Base-by-base conservation (phyloP, 2,888 invertebrate genomes). In the Synanthedon myopaeformis region DNA sequence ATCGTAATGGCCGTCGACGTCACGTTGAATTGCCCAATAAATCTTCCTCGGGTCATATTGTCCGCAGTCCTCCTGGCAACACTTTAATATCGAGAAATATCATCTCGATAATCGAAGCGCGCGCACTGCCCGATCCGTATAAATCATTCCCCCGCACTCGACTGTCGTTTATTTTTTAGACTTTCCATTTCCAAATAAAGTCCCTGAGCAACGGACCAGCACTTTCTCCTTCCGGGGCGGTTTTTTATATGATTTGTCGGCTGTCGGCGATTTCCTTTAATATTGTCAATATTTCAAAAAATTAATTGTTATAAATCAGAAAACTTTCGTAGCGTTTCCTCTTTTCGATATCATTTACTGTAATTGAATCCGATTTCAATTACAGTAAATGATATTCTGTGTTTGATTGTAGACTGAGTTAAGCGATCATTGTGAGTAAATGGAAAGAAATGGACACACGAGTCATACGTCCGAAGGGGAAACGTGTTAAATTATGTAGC, bases 21-120 rank as follows among this genome's bases (percentile, higher is more conserved):
- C 82, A 85, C 75, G 69, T 76, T 74, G 83, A 83, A 88, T 86
- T 74, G 82, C 77, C 72, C 73, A 66, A 88, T 88, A 88, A 87
- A 88, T 88, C 85, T 82, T 83, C 83, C 77, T 69, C 76, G 83
- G 83, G 82, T 88, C 87, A 88, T 87, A 87, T 87, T 87, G 87
- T 87, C 86, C 85, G 74, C 79, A 76, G 81, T 84, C 69, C 82
- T 80, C 77, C 80, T 75, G 77, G 82, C 82, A 83, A 88, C 87
- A 87, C 88, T 88, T 88, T 85, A 85, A 87, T 88, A 87, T 86
- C 83, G 80, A 83, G 82, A 85, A 87, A 84, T 86, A 86, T 85
- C 85, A 86, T 86, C 79, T 73, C 79, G 79, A 78, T 86, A 86
- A 86, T 85, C 85, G 86, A 81, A 82, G 76, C 60, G 64, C 62